Conservation (phyloP, 2,797 vertebrate species). For the Pantherophis vulpinus region DNA sequence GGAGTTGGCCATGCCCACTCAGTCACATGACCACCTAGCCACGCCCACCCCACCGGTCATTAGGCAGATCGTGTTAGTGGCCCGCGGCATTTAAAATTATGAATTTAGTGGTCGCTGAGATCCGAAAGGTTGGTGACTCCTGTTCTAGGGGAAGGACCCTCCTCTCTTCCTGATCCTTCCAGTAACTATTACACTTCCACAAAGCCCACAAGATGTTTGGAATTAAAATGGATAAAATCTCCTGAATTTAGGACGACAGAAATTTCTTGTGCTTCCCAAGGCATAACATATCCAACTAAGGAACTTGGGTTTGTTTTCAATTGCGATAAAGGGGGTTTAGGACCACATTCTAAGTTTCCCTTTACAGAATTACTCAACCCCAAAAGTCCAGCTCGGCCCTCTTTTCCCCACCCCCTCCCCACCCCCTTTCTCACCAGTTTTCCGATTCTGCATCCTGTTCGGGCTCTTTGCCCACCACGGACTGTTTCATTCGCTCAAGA, state of each 20-base stretch:
- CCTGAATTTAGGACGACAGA: not conserved
- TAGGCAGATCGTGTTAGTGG: too few relatives aligned
- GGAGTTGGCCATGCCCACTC: too few relatives aligned
- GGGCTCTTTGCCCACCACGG: constrained; percentile 7
- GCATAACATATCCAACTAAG: not conserved
- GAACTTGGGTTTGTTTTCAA: too few relatives aligned
- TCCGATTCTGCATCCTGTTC: constrained; percentile 35
- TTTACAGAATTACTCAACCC: too few relatives aligned
- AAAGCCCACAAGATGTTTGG: not conserved
- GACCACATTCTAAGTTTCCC: too few relatives aligned
- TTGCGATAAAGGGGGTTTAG: too few relatives aligned
- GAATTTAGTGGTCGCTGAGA: too few relatives aligned
- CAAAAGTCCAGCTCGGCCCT: too few relatives aligned
- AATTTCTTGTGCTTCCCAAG: not conserved
- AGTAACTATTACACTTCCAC: not conserved
- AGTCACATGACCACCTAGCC: too few relatives aligned
- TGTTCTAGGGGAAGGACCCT: not conserved
- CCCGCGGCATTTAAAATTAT: too few relatives aligned
- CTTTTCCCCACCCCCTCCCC: not conserved
- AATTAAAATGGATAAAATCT: not conserved
- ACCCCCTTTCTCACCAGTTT: constrained; percentile 57
- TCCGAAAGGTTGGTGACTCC: not conserved
- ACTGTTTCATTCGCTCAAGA: constrained; percentile 60
- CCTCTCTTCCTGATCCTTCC: not conserved
- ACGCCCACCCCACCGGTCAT: too few relatives aligned